Evolutionary conservation across 1,140 invertebrate genomes (phyloP).

Genomic region (Paramacrobiotus metropolitanus): DNA sequence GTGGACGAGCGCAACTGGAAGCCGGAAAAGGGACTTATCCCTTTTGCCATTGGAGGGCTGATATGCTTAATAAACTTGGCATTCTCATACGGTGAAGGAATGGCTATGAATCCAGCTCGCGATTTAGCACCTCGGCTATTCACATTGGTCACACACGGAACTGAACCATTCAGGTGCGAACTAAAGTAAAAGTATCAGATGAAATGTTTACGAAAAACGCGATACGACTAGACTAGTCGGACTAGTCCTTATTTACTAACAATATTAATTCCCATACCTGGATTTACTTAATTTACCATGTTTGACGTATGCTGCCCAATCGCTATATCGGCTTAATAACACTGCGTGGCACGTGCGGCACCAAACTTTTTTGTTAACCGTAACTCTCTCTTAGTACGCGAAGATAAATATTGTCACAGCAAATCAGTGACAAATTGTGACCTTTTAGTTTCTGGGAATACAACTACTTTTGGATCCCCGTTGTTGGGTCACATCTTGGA

Average conservation of each 20-base stretch:
- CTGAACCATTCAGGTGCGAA: constrained; percentile 25
- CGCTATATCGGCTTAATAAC: too few relatives aligned
- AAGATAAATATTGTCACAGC: too few relatives aligned
- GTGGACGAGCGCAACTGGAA: constrained; percentile 29
- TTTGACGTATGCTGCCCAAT: too few relatives aligned
- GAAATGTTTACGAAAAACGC: too few relatives aligned
- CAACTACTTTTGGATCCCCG: constrained; percentile 32
- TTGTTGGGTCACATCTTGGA: constrained; percentile 30
- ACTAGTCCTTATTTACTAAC: too few relatives aligned
- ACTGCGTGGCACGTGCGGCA: too few relatives aligned
- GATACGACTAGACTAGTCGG: too few relatives aligned
- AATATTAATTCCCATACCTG: too few relatives aligned
- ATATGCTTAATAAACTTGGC: constrained; percentile 32
- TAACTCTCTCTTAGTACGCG: too few relatives aligned
- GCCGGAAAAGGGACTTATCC: constrained; percentile 23
- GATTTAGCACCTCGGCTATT: constrained; percentile 35
- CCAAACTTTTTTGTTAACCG: too few relatives aligned
- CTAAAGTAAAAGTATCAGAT: background rate
- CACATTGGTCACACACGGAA: constrained; percentile 29
- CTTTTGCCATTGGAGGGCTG: constrained; percentile 28
- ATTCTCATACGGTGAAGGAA: constrained; percentile 33
- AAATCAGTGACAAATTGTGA: too few relatives aligned
- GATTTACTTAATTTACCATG: too few relatives aligned
- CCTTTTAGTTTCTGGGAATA: constrained; percentile 20
- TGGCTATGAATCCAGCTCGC: constrained; percentile 36